phyloP scores from a whole-genome alignment of 2,797 vertebrate species.

The Acropternis orthonyx region DNA sequence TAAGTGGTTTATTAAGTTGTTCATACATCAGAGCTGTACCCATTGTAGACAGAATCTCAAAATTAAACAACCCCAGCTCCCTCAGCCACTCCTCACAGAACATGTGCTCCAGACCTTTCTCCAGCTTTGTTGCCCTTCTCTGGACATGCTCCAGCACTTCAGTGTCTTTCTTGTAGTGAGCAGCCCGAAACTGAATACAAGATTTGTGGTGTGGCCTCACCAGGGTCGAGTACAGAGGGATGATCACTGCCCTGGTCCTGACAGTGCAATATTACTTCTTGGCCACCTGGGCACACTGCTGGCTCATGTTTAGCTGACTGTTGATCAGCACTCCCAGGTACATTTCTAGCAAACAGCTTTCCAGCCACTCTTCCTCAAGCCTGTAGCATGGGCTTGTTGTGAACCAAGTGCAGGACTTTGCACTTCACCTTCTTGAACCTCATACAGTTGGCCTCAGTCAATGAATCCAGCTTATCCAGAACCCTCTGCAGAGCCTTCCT shows the following conservation, averaged over 20 bases:
- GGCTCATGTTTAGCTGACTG: not conserved
- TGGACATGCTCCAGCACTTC: rapidly evolving
- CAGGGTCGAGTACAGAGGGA: not conserved
- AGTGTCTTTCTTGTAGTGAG: not conserved
- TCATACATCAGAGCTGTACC: not conserved
- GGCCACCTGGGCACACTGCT: not conserved
- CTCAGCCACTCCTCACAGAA: not conserved
- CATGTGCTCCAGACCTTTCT: not conserved
- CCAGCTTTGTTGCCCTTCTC: not conserved
- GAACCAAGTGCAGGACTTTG: not conserved
- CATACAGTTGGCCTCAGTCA: rapidly evolving
- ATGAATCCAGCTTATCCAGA: not conserved
- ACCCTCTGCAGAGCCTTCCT: not conserved
- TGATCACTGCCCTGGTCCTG: not conserved
- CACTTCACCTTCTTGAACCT: not conserved
- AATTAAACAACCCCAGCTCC: not conserved
- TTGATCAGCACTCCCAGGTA: not conserved
- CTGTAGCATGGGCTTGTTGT: not conserved
- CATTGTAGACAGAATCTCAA: not conserved
- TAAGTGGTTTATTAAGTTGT: not conserved
- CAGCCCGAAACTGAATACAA: not conserved
- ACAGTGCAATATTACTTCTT: not conserved
- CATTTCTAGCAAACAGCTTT: not conserved
- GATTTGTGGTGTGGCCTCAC: not conserved
- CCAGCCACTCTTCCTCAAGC: not conserved